Base-by-base conservation (phyloP, 2,888 invertebrate genomes). In the Schizaphis graminum region DNA sequence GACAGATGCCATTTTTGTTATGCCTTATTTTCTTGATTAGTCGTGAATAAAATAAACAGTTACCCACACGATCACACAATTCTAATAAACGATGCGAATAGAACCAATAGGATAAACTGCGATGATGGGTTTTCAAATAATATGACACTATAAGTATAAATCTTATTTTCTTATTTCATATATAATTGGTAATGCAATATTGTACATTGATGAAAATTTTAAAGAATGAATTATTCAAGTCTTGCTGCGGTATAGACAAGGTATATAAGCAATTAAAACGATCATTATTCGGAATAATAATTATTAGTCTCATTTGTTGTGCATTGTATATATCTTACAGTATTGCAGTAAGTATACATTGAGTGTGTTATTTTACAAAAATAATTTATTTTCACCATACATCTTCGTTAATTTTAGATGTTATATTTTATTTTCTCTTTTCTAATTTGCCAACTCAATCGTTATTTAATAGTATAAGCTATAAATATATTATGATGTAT, bases 391-490 rank as follows among this genome's bases (percentile, higher is more conserved):
- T 77, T 77, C 77, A 35, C 77, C 77, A 77, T 77, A 77, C 35
- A 77, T 41, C 77, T 77, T 35, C 77, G 35, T 77, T 77, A 35
- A 28, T 77, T 77, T n/a, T 67, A 35, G 21, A 77, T 77, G 77
- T 35, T 77, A 77, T 86, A 28, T 26, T 67, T 86, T 86, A 47
- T 86, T 86, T 86, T 86, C 47, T 86, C 44, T 44, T 86, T 24
- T 86, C 47, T 28, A 86, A 47, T 47, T 86, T 47, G 11, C 47
- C 47, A 44, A 86, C 86, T 86, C 47, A 47, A 44, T 44, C 8
- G 35, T 77, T 77, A 35, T 77, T 67, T 67, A 67, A n/a, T 41
- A 26, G 11, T 77, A 35, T 35, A 77, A 35, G 3, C 2, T 77
- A 77, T 35, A 77, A 77, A 41, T 77, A 77, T 35, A 35, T 77